Evolutionary conservation across 2,888 invertebrate species (phyloP), one percentile per base, ranked within the genome.

Genomic region (Apamea epomidion): DNA sequence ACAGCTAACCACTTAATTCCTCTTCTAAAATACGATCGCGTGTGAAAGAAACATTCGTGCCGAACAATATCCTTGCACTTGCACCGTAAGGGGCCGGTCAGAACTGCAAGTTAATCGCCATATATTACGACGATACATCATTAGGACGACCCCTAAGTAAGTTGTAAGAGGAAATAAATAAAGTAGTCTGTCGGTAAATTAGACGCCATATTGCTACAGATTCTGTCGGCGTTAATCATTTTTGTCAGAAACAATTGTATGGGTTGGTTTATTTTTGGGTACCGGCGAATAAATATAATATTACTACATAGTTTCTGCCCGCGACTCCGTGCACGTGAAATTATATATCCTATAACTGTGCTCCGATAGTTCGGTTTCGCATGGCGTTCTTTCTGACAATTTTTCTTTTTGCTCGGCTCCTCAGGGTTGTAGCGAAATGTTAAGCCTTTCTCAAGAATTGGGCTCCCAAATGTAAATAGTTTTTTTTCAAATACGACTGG

Each of bases 31-130:
- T 93, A 95, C 93, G 94, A 90, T 96, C 95, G 96, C 96, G 96
- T 97, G 97, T 86, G 92, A 91, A 86, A 88, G 76, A 76, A 83
- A 93, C 92, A 94, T 96, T 93, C 90, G 89, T 94, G 92, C 90
- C 82, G 65, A 45, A 90, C 89, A 82, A 80, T 88, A 89, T 87
- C 83, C 86, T 88, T 94, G 94, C 94, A 95, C 93, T 94, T 95
- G 94, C 94, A 91, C 90, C 81, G 87, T 80, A 45, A 88, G 92
- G 94, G 93, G 92, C 91, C 91, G 92, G 91, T 88, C 91, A 90
- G 91, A 92, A 94, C 91, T 95, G 95, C 96, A 96, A 96, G 95
- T 95, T 96, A 96, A 96, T 96, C 93, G 93, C 91, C 90, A 87
- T 93, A 92, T 93, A 94, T 94, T 93, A 93, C 92, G 54, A 32